Base-by-base conservation (phyloP, 2,888 invertebrate genomes). In the Erebia aethiops region DNA sequence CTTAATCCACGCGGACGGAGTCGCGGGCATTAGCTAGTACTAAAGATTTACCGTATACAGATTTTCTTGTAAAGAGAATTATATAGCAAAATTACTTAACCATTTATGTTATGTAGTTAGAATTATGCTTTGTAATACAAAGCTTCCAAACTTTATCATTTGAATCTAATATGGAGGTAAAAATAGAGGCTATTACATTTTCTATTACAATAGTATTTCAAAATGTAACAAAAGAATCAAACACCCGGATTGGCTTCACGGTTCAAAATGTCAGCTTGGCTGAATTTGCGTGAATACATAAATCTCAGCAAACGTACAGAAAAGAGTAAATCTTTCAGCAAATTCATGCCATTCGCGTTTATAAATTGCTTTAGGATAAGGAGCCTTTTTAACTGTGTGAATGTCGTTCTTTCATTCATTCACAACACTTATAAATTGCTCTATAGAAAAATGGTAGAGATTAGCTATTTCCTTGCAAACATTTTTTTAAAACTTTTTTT, bases 221-320 rank as follows among this genome's bases (percentile, higher is more conserved):
- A 49, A 62, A 62, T 18, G 46, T 49, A 46, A 62, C 62, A 62
- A 62, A 62, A 21, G 46, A 21, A 62, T 62, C 49, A 49, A 62
- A 62, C 49, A 14, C 18, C 61, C 61, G 21, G 46, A 49, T 49
- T 16, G 18, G 49, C 21, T 49, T 62, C 21, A 49, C 62, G 21
- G 49, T 21, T 21, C 49, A 35, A 49, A 49, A 14, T 49, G 49
- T 62, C 62, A 21, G 49, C 62, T 21, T 46, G 14, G 14, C 62
- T 62, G 49, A 62, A 62, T 49, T 46, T 61, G 21, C 62, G 62
- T 21, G 62, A 62, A 62, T 49, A 62, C 62, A 62, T 62, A 62
- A 62, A 62, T 62, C 61, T 46, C 62, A 49, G 49, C 21, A 14
- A 62, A 62, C 49, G 62, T 62, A 49, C 21, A 62, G 62, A 16